Evolutionary conservation across 2,797 vertebrate genomes (phyloP).

Genomic region (Pagetopsis macropterus): DNA sequence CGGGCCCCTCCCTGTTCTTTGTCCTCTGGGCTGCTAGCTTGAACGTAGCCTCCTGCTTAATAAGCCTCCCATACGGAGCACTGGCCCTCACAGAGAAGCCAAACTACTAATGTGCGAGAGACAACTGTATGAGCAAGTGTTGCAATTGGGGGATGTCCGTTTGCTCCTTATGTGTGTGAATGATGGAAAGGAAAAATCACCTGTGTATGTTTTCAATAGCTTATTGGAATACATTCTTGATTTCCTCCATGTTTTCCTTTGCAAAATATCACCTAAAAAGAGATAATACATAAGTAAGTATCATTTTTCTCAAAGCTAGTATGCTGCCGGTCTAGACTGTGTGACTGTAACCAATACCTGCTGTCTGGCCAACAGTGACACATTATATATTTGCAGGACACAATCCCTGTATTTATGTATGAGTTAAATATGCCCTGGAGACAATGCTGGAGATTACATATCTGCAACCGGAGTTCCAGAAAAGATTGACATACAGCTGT

Average conservation of each 20-base stretch:
- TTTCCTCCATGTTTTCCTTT: conserved; percentile 18
- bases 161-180: conserved; percentile 26
- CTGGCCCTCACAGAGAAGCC: conserved; percentile 28
- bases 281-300: conserved; percentile 56
- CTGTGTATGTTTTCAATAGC: conserved; percentile 27
- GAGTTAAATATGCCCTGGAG: conserved; percentile 84
- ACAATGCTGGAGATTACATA: conserved; percentile 78
- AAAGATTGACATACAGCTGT: conserved; percentile 82
- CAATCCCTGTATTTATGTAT: conserved; percentile 85
- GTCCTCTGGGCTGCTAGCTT: conserved; percentile 58
- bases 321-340: conserved; percentile 78
- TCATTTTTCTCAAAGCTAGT: conserved; percentile 60
- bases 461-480: conserved; percentile 81
- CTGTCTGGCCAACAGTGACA: conserved; percentile 81
- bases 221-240: conserved; percentile 17
- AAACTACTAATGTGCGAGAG: conserved; percentile 28
- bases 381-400: conserved; percentile 83
- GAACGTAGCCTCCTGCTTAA: conserved; percentile 53
- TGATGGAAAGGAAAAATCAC: conserved; percentile 5
- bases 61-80: conserved; percentile 59
- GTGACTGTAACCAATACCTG: conserved; percentile 79
- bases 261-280: conserved; percentile 30
- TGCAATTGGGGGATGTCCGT: conserved; percentile 13
- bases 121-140: conserved; percentile 20
- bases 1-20: conserved; percentile 49